Evolutionary conservation across 2,113 vertebrate genomes (phyloP), one percentile per base, ranked within the genome.

Genomic region (Pseudopipra pipra): DNA sequence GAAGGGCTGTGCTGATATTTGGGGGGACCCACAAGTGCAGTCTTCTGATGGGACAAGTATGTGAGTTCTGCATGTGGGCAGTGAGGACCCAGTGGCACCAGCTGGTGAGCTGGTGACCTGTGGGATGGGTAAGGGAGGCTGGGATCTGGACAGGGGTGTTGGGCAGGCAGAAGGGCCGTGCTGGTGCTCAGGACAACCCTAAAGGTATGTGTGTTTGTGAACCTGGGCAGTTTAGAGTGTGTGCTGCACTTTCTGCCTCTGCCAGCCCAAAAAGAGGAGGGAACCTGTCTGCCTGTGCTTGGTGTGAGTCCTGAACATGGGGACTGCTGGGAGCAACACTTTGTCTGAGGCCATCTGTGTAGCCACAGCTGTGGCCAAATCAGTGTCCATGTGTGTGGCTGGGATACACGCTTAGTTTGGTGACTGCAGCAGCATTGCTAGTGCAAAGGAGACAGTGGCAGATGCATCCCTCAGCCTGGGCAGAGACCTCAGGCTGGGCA

Each of bases 41-140:
- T 2, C 12, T 76, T 52, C 18, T 47, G 9, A 5, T 24, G 19
- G 37, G 16, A 21, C 1, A 4, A 66, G 6, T 19, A 11, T 72
- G 14, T 39, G 59, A 47, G 41, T 8, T 21, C n/a, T 70, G 24
- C 2, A 2, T 52, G 27, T 11, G 6, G 25, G 17, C 37, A 67
- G n/a, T 0, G 0, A 67, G 46, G 20, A 23, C 5, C 6, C 35
- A 24, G 24, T 5, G 12, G 47, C 30, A 37, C 7, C 59, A 80
- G 56, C 24, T 1, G 3, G 14, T 0, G 4, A 59, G 8, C 8
- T 0, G 2, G n/a, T 11, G 15, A 54, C 21, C 30, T 0, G 0
- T 54, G 35, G 12, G 16, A 3, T 1, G 3, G 10, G 4, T 52
- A 47, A 24, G 12, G 8, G 14, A 5, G 9, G 1, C 15, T 1